Conservation (phyloP, 2,888 invertebrate species). For the Ecdyonurus torrentis region DNA sequence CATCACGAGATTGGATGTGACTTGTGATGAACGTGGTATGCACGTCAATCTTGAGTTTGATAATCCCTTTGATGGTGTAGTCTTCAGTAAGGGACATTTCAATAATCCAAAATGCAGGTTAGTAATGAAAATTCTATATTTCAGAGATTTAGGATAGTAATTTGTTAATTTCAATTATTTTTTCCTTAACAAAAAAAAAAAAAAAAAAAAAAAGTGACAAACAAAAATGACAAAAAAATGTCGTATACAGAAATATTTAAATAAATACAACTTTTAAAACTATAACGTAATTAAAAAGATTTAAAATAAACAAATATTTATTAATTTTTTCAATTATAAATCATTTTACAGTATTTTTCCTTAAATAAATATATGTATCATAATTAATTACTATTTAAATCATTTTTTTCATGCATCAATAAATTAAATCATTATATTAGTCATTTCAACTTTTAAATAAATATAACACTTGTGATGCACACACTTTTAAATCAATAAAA, state of each 20-base stretch:
- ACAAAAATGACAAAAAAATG: no score
- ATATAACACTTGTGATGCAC: no score
- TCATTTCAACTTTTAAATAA: no score
- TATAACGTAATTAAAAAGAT: slow-evolving; percentile 1
- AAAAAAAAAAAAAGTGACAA: no score
- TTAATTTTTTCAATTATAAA: background rate
- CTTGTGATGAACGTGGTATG: slow-evolving; percentile 39
- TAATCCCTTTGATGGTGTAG: slow-evolving; percentile 44
- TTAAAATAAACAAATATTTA: slow-evolving; percentile 5
- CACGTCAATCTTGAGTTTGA: slow-evolving; percentile 45
- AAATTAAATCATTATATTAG: no score
- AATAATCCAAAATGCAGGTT: slow-evolving; percentile 50
- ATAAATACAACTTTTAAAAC: no score
- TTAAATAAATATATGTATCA: background rate
- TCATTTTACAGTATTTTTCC: background rate
- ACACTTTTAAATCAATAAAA: no score
- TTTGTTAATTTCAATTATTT: no score
- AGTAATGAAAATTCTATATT: no score
- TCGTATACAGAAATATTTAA: no score
- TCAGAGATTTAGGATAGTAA: no score
- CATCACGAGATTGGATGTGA: slow-evolving; percentile 42
- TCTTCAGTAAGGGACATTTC: slow-evolving; percentile 52
- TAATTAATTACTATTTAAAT: background rate
- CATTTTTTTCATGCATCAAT: background rate
- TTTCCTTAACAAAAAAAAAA: no score